Conservation (phyloP, 2,113 vertebrate genomes). For the Apaloderma vittatum region DNA sequence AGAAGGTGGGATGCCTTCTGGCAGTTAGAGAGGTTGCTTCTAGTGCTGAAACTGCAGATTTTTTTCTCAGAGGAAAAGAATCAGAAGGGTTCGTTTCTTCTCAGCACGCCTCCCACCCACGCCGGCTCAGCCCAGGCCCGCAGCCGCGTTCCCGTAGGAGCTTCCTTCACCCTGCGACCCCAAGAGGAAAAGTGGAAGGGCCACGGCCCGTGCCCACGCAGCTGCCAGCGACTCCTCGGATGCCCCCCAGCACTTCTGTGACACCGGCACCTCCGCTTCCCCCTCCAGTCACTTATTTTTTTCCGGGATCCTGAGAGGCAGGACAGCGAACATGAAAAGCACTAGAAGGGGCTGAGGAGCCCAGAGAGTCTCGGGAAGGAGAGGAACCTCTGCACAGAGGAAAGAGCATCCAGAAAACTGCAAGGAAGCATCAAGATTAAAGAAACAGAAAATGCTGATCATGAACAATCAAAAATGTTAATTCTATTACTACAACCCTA, state of each 20-base stretch:
- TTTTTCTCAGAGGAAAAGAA: not conserved
- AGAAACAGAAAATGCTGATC: not conserved
- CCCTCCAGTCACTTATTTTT: no score
- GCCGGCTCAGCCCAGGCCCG: rapidly evolving
- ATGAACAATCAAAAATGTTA: not conserved
- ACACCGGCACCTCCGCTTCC: no score
- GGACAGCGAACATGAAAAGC: no score
- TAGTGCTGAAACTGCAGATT: not conserved
- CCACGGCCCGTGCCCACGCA: no score
- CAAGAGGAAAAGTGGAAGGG: no score
- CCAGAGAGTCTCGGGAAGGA: not conserved
- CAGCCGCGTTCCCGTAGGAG: not conserved
- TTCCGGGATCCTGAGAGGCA: no score
- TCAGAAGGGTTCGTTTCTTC: not conserved
- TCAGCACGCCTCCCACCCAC: not conserved
- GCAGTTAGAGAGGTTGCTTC: not conserved
- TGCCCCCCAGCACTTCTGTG: no score
- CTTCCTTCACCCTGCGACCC: not conserved
- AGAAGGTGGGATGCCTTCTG: not conserved
- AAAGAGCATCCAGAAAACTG: not conserved
- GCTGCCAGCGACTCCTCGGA: no score
- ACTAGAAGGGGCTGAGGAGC: not conserved
- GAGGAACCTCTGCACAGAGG: not conserved
- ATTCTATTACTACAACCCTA: not conserved
- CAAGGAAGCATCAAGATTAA: not conserved